These are phyloP conservation scores for Synanthedon vespiformis DNA, from an alignment of 2,888 invertebrate species.

Conservation along the genomic window DNA sequence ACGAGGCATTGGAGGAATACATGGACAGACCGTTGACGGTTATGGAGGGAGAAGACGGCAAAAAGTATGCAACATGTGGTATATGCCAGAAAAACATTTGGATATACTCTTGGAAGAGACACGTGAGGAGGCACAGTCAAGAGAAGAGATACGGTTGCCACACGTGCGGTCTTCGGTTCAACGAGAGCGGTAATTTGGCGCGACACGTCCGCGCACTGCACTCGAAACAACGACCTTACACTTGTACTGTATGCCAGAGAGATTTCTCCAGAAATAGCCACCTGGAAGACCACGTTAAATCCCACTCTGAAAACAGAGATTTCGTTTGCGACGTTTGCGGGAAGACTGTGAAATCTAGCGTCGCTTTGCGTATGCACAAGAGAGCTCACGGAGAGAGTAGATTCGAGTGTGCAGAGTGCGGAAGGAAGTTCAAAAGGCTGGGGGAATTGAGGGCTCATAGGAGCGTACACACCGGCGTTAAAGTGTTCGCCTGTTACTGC, in stretches of 20 bases:
- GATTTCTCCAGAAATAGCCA: conserved; percentile 60
- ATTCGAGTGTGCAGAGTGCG: conserved; percentile 59
- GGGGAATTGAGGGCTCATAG: conserved; percentile 67
- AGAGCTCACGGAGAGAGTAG: conserved; percentile 40
- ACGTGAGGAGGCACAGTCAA: conserved; percentile 50
- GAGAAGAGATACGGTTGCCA: conserved; percentile 56
- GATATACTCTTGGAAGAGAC: conserved; percentile 46
- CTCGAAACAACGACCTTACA: conserved; percentile 48
- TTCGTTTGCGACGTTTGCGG: conserved; percentile 69
- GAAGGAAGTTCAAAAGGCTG: conserved; percentile 63
- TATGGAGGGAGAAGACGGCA: conserved; percentile 14
- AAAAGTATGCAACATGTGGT: conserved; percentile 33
- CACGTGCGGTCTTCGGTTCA: conserved; percentile 63
- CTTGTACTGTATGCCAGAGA: conserved; percentile 55
- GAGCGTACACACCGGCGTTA: conserved; percentile 68
- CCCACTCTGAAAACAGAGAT: conserved; percentile 50
- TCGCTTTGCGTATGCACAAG: conserved; percentile 63
- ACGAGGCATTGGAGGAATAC: not conserved
- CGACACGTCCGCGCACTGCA: conserved; percentile 66
- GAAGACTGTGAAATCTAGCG: conserved; percentile 59
- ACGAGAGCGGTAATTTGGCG: conserved; percentile 56
- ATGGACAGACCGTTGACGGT: conserved; percentile 5
- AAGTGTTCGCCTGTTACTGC: conserved; percentile 66
- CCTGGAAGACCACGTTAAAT: conserved; percentile 58
- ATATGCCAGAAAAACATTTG: conserved; percentile 40